A percentile compares a stretch with the other conserved stretches of the same genome.
Evolutionary conservation across 2,888 invertebrate genomes (phyloP).

Genomic region (Napeogenes sylphis): DNA sequence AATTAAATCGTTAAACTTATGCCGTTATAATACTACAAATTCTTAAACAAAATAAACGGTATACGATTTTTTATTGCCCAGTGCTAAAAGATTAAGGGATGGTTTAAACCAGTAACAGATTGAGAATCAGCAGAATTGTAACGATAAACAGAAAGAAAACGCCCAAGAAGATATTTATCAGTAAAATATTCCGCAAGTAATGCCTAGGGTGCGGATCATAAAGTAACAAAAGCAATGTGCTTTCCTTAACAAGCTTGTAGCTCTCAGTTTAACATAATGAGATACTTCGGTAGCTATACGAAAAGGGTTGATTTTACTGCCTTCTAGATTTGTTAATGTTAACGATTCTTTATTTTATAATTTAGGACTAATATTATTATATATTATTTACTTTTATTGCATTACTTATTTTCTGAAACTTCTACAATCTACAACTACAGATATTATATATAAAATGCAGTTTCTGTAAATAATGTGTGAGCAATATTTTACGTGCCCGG

Average conservation of each 20-base stretch:
- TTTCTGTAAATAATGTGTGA: neutral
- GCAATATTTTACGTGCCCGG: neutral
- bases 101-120: slow-evolving; percentile 58
- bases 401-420: neutral
- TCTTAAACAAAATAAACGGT: neutral
- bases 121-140: slow-evolving; percentile 69
- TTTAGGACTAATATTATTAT: neutral
- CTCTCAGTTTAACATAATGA: neutral
- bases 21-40: no score
- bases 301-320: neutral
- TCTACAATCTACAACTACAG: neutral
- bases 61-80: neutral
- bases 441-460: neutral
- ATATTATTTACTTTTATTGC: neutral
- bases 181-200: slow-evolving; percentile 64
- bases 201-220: slow-evolving; percentile 52
- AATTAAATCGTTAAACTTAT: no score
- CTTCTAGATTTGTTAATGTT: neutral
- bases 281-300: no score
- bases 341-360: neutral
- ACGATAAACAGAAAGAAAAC: slow-evolving; percentile 69
- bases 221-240: slow-evolving; percentile 47
- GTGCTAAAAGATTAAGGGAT: slow-evolving; percentile 39
- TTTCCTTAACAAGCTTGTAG: slow-evolving; percentile 25
- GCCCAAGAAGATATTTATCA: slow-evolving; percentile 70